phyloP scores from a whole-genome alignment of 2,888 invertebrate species.

The Drosophila koepferae region DNA sequence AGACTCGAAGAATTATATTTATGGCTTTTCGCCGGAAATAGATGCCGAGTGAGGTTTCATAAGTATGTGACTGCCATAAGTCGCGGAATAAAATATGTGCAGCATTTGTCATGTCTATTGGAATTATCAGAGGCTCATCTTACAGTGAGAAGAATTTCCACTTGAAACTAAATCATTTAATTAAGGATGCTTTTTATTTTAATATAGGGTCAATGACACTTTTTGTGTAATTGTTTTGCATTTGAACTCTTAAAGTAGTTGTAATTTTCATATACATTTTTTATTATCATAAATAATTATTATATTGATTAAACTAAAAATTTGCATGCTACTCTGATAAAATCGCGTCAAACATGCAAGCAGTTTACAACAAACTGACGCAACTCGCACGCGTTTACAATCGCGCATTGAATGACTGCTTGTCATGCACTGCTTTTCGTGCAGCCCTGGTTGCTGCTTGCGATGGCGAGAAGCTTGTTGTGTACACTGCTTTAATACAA shows the following conservation, averaged over 20 bases:
- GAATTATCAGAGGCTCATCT: conserved; percentile 62
- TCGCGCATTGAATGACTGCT: neutral
- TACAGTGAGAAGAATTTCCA: conserved; percentile 15
- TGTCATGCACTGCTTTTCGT: neutral
- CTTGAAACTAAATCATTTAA: conserved; percentile 5
- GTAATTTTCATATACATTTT: too few relatives aligned
- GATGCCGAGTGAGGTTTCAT: conserved; percentile 52
- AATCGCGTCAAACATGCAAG: neutral
- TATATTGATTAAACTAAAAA: neutral
- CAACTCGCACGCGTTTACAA: conserved; percentile 9
- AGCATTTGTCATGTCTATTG: conserved; percentile 64
- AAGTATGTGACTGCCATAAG: conserved; percentile 38
- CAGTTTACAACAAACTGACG: conserved; percentile 12
- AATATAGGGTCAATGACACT: conserved; percentile 21
- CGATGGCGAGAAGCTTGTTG: too few relatives aligned
- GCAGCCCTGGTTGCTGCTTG: neutral
- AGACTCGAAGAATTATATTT: conserved; percentile 55
- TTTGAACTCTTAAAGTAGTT: too few relatives aligned
- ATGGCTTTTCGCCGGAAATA: conserved; percentile 70
- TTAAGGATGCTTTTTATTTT: neutral
- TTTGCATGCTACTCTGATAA: too few relatives aligned
- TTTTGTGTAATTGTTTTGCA: neutral
- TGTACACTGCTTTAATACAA: too few relatives aligned
- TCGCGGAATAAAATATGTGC: conserved; percentile 41
- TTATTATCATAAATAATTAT: too few relatives aligned